Conservation (phyloP, 2,797 vertebrate genomes). For the Galago senegalensis region DNA sequence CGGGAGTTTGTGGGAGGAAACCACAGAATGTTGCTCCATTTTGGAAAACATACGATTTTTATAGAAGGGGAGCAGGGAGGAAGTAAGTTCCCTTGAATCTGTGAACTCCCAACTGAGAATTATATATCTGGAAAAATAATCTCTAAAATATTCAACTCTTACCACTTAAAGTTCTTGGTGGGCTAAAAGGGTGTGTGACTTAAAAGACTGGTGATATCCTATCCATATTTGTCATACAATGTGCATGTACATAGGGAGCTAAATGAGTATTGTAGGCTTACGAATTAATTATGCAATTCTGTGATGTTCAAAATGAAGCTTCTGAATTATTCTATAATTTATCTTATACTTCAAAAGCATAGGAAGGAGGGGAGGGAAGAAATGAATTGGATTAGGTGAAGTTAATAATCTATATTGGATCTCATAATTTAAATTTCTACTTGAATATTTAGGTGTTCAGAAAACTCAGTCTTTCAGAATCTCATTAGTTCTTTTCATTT, state of each 20-base stretch:
- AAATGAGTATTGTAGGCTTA: neutral
- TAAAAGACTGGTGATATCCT: neutral
- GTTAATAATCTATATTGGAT: neutral
- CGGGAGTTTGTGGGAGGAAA: neutral
- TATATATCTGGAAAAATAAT: neutral
- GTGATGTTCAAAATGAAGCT: neutral
- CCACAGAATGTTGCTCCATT: neutral
- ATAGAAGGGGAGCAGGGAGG: neutral
- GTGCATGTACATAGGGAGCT: neutral
- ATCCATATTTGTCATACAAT: neutral
- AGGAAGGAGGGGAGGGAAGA: neutral
- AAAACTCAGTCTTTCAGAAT: neutral
- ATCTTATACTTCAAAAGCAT: neutral
- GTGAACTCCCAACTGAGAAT: neutral
- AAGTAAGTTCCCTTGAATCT: neutral
- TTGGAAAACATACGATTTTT: neutral
- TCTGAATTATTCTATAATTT: neutral
- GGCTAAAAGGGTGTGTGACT: neutral
- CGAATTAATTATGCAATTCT: neutral
- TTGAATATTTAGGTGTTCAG: neutral
- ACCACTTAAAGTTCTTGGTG: neutral
- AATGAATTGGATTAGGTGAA: neutral
- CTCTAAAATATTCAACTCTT: neutral
- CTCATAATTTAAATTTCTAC: neutral
- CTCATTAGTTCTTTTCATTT: neutral